A percentile compares a stretch with the other conserved stretches of the same genome.
Conservation (phyloP, 2,888 invertebrate genomes). For the Orthonychiurus folsomi region DNA sequence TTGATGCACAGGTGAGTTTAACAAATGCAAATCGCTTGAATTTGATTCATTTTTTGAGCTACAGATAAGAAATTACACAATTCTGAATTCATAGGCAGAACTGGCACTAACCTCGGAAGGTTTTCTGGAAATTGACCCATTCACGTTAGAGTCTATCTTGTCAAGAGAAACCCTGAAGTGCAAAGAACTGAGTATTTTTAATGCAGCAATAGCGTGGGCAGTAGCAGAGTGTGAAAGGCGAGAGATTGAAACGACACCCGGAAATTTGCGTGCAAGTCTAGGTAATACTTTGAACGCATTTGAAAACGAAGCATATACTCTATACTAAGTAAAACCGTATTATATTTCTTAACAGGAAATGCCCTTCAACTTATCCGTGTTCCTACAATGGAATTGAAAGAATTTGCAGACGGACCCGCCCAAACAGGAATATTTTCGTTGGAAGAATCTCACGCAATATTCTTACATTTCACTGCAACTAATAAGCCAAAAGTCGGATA, state of each 20-base stretch:
- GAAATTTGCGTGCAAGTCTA: conserved; percentile 66
- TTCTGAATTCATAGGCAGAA: conserved; percentile 62
- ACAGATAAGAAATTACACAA: background rate
- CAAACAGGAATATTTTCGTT: conserved; percentile 84
- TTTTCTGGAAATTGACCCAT: conserved; percentile 89
- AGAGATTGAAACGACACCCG: conserved; percentile 69
- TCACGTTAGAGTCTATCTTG: conserved; percentile 82
- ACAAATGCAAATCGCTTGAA: background rate
- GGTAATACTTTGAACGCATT: too few relatives aligned
- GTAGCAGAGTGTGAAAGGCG: conserved; percentile 77
- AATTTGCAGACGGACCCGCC: conserved; percentile 90
- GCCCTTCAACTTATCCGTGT: conserved; percentile 81
- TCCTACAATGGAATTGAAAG: conserved; percentile 86
- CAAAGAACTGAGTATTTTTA: conserved; percentile 81
- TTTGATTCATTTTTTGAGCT: background rate
- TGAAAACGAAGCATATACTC: too few relatives aligned
- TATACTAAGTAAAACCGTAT: too few relatives aligned
- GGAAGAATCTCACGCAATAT: conserved; percentile 89
- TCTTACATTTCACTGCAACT: conserved; percentile 85
- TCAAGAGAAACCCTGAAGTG: conserved; percentile 89
- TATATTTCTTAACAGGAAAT: too few relatives aligned
- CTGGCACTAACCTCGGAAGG: conserved; percentile 92
- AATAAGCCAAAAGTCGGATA: conserved; percentile 75
- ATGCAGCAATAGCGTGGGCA: conserved; percentile 88
- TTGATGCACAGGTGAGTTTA: conserved; percentile 76